Evolutionary conservation across 1,140 invertebrate genomes (phyloP).

Genomic region (Camponotus floridanus): DNA sequence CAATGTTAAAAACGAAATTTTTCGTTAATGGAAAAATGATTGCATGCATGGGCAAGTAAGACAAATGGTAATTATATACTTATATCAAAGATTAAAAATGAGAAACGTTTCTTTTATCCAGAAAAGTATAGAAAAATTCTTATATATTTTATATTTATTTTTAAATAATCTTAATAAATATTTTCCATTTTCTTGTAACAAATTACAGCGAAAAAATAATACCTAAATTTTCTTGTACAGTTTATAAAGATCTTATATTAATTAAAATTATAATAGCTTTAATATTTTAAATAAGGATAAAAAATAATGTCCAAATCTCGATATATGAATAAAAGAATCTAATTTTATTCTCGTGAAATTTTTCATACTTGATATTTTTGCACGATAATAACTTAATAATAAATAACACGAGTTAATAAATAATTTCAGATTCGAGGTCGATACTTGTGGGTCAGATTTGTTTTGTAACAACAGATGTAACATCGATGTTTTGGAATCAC

Average conservation of each 20-base stretch:
- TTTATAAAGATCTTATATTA: neutral
- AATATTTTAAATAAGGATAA: neutral
- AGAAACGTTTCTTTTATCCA: neutral
- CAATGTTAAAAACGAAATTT: neutral
- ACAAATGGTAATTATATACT: conserved; percentile 24
- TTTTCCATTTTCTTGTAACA: neutral
- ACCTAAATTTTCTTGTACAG: neutral
- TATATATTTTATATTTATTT: conserved; percentile 17
- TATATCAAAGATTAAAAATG: neutral
- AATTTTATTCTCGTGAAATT: neutral
- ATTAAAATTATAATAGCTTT: neutral
- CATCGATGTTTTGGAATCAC: neutral
- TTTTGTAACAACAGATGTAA: neutral
- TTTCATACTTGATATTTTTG: neutral
- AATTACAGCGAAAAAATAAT: neutral
- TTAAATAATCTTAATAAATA: neutral
- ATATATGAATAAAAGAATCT: neutral
- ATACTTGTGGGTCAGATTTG: neutral
- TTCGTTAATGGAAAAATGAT: conserved; percentile 12
- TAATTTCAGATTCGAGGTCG: conserved; percentile 27
- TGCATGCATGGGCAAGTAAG: neutral
- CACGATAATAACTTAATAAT: neutral
- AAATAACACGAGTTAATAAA: conserved; percentile 20
- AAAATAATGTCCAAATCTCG: neutral
- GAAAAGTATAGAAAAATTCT: neutral